Evolutionary conservation across 1,140 invertebrate genomes (phyloP).

Genomic region (Drosophila willistoni): DNA sequence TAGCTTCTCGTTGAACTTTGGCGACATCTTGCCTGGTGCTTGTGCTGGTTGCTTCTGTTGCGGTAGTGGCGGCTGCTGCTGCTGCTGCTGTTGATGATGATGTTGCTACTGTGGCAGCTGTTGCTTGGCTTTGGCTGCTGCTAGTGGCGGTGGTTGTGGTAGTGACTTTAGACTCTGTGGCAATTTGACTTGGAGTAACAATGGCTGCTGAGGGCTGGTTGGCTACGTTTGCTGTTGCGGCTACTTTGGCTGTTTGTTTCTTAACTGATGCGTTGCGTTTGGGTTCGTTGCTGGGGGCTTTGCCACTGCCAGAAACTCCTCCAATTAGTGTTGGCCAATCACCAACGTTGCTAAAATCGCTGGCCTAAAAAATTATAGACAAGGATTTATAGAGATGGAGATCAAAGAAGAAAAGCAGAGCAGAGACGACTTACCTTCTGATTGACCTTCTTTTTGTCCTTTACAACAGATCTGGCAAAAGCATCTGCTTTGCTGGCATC

Average conservation of each 20-base stretch:
- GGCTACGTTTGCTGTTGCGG: conserved; percentile 32
- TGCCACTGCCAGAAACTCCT: conserved; percentile 71
- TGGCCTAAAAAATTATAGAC: conserved; percentile 84
- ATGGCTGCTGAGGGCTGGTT: conserved; percentile 14
- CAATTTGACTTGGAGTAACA: conserved; percentile 54
- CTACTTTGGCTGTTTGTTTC: conserved; percentile 60
- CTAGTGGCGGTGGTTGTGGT: conserved; percentile 16
- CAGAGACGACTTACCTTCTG: conserved; percentile 84
- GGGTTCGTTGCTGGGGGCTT: conserved; percentile 78
- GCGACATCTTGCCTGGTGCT: conserved; percentile 71
- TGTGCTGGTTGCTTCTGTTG: conserved; percentile 57
- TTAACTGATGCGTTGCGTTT: conserved; percentile 72
- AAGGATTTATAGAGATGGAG: too few species aligned
- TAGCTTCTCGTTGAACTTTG: conserved; percentile 70
- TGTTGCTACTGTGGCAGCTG: conserved; percentile 19
- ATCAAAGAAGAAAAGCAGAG: too few species aligned
- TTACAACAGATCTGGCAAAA: conserved; percentile 85
- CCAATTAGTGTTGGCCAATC: conserved; percentile 90
- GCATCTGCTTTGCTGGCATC: conserved; percentile 72
- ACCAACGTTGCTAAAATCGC: conserved; percentile 88
- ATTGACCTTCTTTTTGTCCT: conserved; percentile 86
- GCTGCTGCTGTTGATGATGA: conserved; percentile 14
- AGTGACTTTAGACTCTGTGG: conserved; percentile 41
- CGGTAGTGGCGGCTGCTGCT: conserved; percentile 28
- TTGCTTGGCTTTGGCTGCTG: conserved; percentile 32